Conservation (phyloP, 2,113 vertebrate genomes). For the Hepsetus odoe region DNA sequence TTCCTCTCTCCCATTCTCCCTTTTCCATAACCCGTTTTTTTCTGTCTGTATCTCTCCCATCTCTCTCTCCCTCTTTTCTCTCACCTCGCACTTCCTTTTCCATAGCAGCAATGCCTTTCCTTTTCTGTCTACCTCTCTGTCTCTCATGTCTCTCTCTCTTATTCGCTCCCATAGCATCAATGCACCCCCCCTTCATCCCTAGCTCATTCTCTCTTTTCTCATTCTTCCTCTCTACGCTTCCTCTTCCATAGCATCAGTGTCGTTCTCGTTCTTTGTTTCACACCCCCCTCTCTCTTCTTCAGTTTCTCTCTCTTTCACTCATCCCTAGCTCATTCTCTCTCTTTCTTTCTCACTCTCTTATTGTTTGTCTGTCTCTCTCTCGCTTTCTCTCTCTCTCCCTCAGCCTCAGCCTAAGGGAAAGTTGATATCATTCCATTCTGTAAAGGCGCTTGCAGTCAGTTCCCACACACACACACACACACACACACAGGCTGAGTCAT, state of each 20-base stretch:
- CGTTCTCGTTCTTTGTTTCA: not conserved
- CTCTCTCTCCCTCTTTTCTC: not conserved
- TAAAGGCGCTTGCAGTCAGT: slow-evolving; percentile 38
- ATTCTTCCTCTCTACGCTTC: not conserved
- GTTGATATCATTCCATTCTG: slow-evolving; percentile 51
- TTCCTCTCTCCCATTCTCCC: not conserved
- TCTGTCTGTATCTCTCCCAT: slow-evolving; percentile 1
- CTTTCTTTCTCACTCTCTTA: not conserved
- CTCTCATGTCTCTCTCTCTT: not conserved
- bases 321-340: not conserved
- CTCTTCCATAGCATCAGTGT: not conserved
- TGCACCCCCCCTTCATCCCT: too few relatives aligned
- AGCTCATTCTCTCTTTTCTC: too few relatives aligned
- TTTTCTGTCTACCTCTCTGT: too few relatives aligned
- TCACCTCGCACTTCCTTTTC: not conserved
- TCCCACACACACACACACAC: slow-evolving; percentile 33
- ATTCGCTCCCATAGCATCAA: too few relatives aligned
- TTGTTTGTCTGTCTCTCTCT: not conserved
- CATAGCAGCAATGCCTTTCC: not conserved
- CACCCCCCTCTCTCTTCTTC: too few relatives aligned
- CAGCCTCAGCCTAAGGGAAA: slow-evolving; percentile 45
- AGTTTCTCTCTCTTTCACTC: not conserved
- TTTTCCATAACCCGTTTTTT: not conserved
- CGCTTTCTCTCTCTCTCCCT: not conserved
- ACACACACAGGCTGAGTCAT: slow-evolving; percentile 49